Percentiles rank a stretch among this genome's conserved stretches.
Conservation (phyloP, 2,113 vertebrate species). For the Mesocricetus auratus region DNA sequence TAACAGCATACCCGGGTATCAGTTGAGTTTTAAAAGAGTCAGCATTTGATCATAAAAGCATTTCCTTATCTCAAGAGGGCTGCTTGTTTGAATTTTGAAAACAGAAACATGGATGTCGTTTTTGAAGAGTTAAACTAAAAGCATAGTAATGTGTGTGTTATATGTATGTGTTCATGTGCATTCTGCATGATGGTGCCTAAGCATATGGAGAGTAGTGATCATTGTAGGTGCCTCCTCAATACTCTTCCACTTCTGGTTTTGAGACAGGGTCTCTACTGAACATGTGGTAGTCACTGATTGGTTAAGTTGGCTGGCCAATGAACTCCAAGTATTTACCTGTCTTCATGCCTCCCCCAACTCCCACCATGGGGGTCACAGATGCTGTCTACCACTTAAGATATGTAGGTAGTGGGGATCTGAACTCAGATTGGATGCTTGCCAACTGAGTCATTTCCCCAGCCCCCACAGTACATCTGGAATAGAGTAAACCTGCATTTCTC, state of each 20-base stretch:
- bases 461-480: background rate
- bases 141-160: background rate
- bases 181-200: background rate
- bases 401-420: background rate
- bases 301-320: background rate
- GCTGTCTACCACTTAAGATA: background rate
- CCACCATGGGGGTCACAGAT: background rate
- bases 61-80: background rate
- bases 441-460: background rate
- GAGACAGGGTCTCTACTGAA: background rate
- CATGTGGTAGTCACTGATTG: background rate
- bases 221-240: background rate
- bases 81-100: slow-evolving; percentile 22
- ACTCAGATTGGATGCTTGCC: background rate
- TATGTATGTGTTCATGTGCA: background rate
- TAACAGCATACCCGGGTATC: background rate
- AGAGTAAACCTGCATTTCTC: background rate
- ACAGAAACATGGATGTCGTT: background rate
- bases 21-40: background rate
- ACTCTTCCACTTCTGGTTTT: background rate
- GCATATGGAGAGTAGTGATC: background rate
- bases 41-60: background rate
- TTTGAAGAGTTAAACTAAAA: slow-evolving; percentile 35
- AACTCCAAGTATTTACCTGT: background rate
- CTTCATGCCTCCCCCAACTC: background rate